Conservation (phyloP, 2,113 vertebrate genomes). For the Dromaius novaehollandiae region DNA sequence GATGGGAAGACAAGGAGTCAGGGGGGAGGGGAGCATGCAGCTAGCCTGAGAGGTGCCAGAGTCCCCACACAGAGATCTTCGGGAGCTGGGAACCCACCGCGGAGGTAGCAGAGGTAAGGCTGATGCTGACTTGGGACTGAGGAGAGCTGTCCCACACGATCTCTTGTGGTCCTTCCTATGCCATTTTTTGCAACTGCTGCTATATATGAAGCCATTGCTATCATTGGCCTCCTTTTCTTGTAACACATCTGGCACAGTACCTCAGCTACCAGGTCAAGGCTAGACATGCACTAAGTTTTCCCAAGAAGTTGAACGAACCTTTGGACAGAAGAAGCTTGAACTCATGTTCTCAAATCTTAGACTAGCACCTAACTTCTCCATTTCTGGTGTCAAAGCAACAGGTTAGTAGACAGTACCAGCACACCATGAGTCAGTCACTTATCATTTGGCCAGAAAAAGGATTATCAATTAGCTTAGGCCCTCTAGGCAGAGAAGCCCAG, state of each 20-base stretch:
- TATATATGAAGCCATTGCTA: neutral
- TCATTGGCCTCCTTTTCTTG: neutral
- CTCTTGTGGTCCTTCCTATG: neutral
- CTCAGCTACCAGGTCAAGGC: neutral
- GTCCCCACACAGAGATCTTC: neutral
- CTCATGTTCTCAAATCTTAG: neutral
- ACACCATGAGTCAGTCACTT: accelerated
- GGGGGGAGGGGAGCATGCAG: neutral
- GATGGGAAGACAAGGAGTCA: neutral
- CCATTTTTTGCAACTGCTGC: neutral
- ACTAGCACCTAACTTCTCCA: neutral
- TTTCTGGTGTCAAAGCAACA: neutral
- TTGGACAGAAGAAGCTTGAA: too few species aligned
- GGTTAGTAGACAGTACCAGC: neutral
- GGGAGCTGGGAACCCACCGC: neutral
- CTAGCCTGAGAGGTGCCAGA: accelerated
- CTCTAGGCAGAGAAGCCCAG: neutral
- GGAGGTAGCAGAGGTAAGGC: neutral
- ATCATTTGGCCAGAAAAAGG: neutral
- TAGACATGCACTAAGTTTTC: neutral
- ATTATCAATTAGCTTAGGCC: neutral
- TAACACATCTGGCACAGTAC: neutral
- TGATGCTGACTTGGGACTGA: neutral
- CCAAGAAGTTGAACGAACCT: too few species aligned
- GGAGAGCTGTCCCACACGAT: neutral